Evolutionary conservation across 2,888 invertebrate genomes (phyloP).

Genomic region (Acleris cristana): DNA sequence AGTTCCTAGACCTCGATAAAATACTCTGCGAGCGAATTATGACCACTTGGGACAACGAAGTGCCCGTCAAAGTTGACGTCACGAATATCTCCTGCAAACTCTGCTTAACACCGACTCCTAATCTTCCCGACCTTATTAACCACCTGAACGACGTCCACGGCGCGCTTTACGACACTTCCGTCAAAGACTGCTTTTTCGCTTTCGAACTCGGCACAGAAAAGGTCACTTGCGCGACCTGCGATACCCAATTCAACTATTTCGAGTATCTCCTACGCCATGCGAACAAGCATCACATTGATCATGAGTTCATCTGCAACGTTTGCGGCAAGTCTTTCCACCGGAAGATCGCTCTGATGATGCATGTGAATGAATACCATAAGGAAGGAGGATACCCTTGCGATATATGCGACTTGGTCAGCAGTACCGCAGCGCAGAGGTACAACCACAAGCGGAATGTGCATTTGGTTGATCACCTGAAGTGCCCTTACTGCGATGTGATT

Average conservation of each 20-base stretch:
- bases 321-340: slow-evolving; percentile 40
- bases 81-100: slow-evolving; percentile 34
- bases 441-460: slow-evolving; percentile 20
- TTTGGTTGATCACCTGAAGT: slow-evolving; percentile 30
- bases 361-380: slow-evolving; percentile 30
- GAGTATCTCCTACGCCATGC: slow-evolving; percentile 32
- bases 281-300: slow-evolving; percentile 28
- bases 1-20: slow-evolving; percentile 25
- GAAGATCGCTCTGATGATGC: slow-evolving; percentile 45
- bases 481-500: slow-evolving; percentile 26
- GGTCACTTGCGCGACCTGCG: slow-evolving; percentile 28
- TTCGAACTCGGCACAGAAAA: slow-evolving; percentile 35
- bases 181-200: slow-evolving; percentile 31
- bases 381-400: slow-evolving; percentile 22
- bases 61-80: slow-evolving; percentile 37
- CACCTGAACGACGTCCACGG: slow-evolving; percentile 19
- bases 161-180: slow-evolving; percentile 25
- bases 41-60: slow-evolving; percentile 30
- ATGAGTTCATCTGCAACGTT: slow-evolving; percentile 28
- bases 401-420: slow-evolving; percentile 8
- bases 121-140: slow-evolving; percentile 10
- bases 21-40: slow-evolving; percentile 25
- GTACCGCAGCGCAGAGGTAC: slow-evolving; percentile 20
- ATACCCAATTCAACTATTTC: slow-evolving; percentile 36
- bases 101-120: slow-evolving; percentile 20